These are phyloP conservation scores for Paramormyrops kingsleyae DNA, from an alignment of 2,113 vertebrate species.

Conservation along the genomic window DNA sequence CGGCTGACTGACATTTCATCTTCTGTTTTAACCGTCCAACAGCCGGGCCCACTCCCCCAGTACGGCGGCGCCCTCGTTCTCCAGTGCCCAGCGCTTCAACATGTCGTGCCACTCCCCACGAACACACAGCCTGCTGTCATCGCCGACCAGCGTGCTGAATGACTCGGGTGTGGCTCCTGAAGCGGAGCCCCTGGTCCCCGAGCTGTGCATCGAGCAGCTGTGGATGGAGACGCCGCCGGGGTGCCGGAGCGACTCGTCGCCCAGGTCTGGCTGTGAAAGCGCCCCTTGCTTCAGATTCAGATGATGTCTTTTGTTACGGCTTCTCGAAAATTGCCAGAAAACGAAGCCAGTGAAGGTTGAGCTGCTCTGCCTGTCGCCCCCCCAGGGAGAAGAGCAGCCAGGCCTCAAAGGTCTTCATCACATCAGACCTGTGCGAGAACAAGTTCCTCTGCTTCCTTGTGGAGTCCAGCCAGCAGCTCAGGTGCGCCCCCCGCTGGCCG, in stretches of 20 bases:
- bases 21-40: constrained; percentile 14
- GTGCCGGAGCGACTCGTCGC: constrained; percentile 57
- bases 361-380: background rate
- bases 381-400: constrained; percentile 87
- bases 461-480: constrained; percentile 86
- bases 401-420: constrained; percentile 90
- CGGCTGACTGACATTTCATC: background rate
- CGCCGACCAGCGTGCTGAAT: constrained; percentile 69
- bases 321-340: background rate
- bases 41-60: constrained; percentile 95
- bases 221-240: constrained; percentile 76
- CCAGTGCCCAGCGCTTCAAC: constrained; percentile 83
- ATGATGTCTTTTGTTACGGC: background rate
- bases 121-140: constrained; percentile 65
- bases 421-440: constrained; percentile 87
- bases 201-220: constrained; percentile 91
- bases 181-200: constrained; percentile 82
- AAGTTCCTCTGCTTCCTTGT: constrained; percentile 88
- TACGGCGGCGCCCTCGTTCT: constrained; percentile 82
- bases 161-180: constrained; percentile 72
- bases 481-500: constrained; percentile 40
- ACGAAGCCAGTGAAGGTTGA: background rate
- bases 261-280: background rate
- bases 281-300: background rate
- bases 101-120: constrained; percentile 70